Evolutionary conservation across 2,113 vertebrate genomes (phyloP).

Genomic region (Oryzias woworae): DNA sequence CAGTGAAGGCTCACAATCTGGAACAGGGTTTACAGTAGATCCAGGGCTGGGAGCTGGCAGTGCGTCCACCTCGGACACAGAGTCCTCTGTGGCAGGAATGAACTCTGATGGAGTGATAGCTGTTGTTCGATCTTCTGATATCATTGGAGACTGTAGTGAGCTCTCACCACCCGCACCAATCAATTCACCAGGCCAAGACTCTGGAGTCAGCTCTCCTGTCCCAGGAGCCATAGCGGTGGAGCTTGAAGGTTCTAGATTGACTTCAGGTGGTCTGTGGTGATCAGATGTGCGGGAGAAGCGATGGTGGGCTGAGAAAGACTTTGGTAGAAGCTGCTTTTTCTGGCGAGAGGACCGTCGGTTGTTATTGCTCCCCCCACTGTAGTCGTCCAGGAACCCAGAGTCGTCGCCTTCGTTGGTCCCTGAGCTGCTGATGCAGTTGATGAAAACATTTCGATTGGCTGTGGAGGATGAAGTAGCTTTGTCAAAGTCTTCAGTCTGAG

Average conservation of each 20-base stretch:
- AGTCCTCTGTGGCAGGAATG: constrained; percentile 88
- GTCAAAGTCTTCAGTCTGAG: constrained; percentile 92
- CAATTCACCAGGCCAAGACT: constrained; percentile 81
- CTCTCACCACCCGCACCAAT: constrained; percentile 79
- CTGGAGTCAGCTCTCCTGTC: constrained; percentile 67
- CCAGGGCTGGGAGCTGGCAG: constrained; percentile 80
- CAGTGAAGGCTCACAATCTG: constrained; percentile 19
- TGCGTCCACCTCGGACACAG: constrained; percentile 86
- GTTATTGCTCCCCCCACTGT: constrained; percentile 73
- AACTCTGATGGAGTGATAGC: constrained; percentile 94
- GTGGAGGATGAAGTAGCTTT: constrained; percentile 74
- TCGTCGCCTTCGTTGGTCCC: constrained; percentile 90
- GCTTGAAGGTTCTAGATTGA: constrained; percentile 67
- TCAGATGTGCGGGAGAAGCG: constrained; percentile 85
- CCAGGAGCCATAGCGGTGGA: constrained; percentile 48
- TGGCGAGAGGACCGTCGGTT: constrained; percentile 80
- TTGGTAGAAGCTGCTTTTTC: constrained; percentile 89
- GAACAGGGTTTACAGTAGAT: constrained; percentile 15
- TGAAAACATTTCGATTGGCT: constrained; percentile 90
- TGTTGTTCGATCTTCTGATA: constrained; percentile 91
- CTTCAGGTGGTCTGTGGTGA: constrained; percentile 76
- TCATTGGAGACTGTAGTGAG: constrained; percentile 87
- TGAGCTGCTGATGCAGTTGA: constrained; percentile 93
- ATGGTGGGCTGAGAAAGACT: constrained; percentile 93
- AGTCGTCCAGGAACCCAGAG: constrained; percentile 92